A percentile compares a stretch with the other conserved stretches of the same genome.
phyloP scores from a whole-genome alignment of 1,140 invertebrate genomes.

The Ceratosolen fusciceps region DNA sequence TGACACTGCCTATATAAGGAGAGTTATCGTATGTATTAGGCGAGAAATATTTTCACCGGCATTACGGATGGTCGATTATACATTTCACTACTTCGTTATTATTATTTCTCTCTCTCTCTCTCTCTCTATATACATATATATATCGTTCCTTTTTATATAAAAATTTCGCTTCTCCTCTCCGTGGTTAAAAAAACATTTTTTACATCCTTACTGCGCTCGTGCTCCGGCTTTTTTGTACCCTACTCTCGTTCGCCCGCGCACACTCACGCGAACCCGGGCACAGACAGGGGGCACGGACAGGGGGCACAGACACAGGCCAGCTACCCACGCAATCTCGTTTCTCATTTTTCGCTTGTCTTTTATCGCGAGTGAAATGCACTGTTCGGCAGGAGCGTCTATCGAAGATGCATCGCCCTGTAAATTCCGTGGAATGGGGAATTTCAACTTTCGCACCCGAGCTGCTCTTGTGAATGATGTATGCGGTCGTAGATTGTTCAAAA shows the following conservation, averaged over 20 bases:
- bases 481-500: conserved; percentile 5
- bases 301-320: no score
- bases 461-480: conserved; percentile 13
- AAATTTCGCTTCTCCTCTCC: background rate
- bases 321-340: no score
- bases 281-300: no score
- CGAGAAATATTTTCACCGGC: background rate
- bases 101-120: background rate
- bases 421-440: conserved; percentile 16
- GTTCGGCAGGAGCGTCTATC: conserved; percentile 25
- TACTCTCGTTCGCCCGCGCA: no score
- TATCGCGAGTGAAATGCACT: background rate
- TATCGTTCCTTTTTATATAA: background rate
- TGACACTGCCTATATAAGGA: background rate
- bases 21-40: background rate
- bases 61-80: background rate
- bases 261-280: no score
- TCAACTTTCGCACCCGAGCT: conserved; percentile 30
- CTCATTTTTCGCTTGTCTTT: background rate
- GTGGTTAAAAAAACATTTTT: background rate
- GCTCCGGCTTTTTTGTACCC: no score
- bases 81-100: background rate
- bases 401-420: conserved; percentile 42
- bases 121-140: no score
- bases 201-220: background rate